Base-by-base conservation (phyloP, 2,888 invertebrate genomes). In the Cephus spinipes region DNA sequence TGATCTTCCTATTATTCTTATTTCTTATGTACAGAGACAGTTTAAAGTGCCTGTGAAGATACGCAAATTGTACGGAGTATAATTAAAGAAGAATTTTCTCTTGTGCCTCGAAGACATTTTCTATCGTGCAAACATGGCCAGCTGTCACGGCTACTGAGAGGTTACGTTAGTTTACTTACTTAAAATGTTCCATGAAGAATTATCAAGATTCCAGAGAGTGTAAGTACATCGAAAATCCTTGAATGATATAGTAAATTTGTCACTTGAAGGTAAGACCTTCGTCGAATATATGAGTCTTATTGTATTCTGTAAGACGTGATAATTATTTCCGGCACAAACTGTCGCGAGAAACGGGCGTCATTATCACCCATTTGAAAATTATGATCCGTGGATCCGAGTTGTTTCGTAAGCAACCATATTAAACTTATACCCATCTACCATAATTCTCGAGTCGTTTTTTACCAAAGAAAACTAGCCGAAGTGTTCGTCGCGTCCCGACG, bases 311-410 rank as follows among this genome's bases (percentile, higher is more conserved):
- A 55, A 55, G 23, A 55, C 23, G 23, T 55, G 55, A 55, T 55
- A 31, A 71, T 71, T 71, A 31, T 71, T 71, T 71, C 71, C 71
- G 71, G 71, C n/a, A 71, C 23, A 33, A 32, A 33, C 71, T 33
- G 15, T 31, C 71, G 32, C 32, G 31, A 55, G 32, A 71, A 33
- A 12, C 71, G 71, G 32, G 31, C 31, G 31, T 23, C 12, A 1
- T 71, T 33, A 31, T 71, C 71, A 33, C 31, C 12, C 71, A 23
- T 33, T 12, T 71, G 15, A 55, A 33, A 31, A 71, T 71, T 71
- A 71, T 23, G 12, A 71, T 71, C 32, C 71, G 32, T 32, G 71
- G 31, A 71, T 71, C 9, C 15, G 3, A 71, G 33, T 71, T 23
- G 23, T 55, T 55, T 55, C 55, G 55, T 55, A 55, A 55, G 55